Base-by-base conservation (phyloP, 2,113 vertebrate genomes). In the Lophotis ruficrista region DNA sequence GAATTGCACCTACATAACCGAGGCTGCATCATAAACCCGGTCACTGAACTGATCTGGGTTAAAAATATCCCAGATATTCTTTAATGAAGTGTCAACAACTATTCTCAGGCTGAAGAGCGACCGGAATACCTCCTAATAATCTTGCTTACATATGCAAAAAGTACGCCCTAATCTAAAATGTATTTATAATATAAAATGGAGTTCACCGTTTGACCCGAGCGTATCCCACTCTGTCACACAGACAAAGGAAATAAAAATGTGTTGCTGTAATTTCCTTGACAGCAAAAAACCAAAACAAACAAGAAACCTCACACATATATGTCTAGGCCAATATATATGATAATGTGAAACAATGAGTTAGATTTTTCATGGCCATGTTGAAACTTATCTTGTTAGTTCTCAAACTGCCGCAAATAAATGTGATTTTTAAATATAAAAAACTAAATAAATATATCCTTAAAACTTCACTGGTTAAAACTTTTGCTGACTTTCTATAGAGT, bases 71-170 rank as follows among this genome's bases (percentile, higher is more conserved):
- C 72, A 93, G 87, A 95, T 93, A 92, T 83, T 82, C 78, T 62
- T 51, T 96, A 96, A 96, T 94, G 94, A 96, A 94, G 95, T 97
- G 95, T 93, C 95, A 96, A 94, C 86, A 93, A 85, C 77, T 69
- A 69, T 69, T 93, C 87, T 95, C 92, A 89, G 84, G 81, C 95
- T 86, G 87, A 94, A 66, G 75, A 97, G 60, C 0, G 0, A 86
- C 90, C 38, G 21, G 94, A 94, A 95, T 81, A 95, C 45, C 89
- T 89, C 91, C 81, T 73, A 85, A 89, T 47, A 93, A 83, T 94
- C 73, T 76, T 70, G 91, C 83, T 82, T 94, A 72, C 86, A 87
- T 91, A 94, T 79, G 83, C 86, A 96, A 95, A 96, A 96, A 95
- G 21, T 75, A 82, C 54, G 91, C 10, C 57, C 11, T 91, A 79